These are phyloP conservation scores for Aurelia sp. DNA, from an alignment of 30 jellyfish, hydroid and myxozoan species.

Conservation along the genomic window DNA sequence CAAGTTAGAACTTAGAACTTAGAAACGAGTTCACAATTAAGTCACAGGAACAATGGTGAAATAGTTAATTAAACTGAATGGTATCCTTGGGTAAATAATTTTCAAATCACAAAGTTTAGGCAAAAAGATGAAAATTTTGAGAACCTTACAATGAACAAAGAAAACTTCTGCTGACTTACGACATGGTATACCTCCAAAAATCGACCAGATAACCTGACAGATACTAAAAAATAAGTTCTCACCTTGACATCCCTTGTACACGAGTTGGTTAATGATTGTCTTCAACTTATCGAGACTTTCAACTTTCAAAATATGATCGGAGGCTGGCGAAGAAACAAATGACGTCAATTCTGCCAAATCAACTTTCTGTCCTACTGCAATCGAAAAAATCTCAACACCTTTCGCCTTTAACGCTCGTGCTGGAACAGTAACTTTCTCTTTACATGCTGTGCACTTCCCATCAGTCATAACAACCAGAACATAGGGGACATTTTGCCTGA, in stretches of 20 bases:
- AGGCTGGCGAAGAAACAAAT: slow-evolving; percentile 73
- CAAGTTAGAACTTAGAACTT: no score
- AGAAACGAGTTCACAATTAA: no score
- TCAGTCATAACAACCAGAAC: slow-evolving; percentile 86
- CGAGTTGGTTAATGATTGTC: slow-evolving; percentile 48
- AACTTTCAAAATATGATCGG: slow-evolving; percentile 75
- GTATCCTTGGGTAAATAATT: no score
- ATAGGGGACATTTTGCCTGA: slow-evolving; percentile 90
- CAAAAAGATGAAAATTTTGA: no score
- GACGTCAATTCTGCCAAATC: slow-evolving; percentile 62
- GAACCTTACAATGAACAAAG: no score
- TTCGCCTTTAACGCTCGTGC: slow-evolving; percentile 69
- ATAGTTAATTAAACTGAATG: no score
- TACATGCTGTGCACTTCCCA: slow-evolving; percentile 91
- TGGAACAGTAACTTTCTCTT: slow-evolving; percentile 61
- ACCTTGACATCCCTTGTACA: slow-evolving; percentile 76
- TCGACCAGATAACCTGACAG: no score
- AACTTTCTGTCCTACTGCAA: slow-evolving; percentile 83
- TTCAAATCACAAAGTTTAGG: no score
- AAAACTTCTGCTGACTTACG: no score
- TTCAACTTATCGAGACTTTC: slow-evolving; percentile 65
- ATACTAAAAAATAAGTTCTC: neutral
- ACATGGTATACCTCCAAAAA: no score
- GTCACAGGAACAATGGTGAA: no score
- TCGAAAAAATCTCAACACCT: slow-evolving; percentile 84